Percentiles rank a stretch among this genome's conserved stretches.
Evolutionary conservation across 1,140 invertebrate genomes (phyloP).

Genomic region (Ditylenchus dipsaci): DNA sequence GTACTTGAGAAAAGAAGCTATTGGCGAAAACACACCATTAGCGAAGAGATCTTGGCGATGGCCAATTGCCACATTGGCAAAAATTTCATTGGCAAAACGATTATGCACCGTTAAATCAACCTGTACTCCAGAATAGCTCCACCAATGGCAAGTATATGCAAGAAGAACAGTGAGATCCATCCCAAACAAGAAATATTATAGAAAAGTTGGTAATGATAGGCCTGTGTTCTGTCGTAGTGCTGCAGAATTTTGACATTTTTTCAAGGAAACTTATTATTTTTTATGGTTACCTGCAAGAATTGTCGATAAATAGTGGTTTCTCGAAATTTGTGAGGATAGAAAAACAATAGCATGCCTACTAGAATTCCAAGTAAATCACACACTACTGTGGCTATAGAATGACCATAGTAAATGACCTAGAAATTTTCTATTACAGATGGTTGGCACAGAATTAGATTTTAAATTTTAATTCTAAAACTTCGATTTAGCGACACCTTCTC

Average conservation of each 20-base stretch:
- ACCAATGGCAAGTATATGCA: conserved; percentile 32
- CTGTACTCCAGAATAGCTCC: conserved; percentile 29
- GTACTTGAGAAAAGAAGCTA: too few species aligned
- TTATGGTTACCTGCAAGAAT: neutral
- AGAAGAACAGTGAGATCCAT: conserved; percentile 33
- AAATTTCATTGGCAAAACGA: too few species aligned
- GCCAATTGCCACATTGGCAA: too few species aligned
- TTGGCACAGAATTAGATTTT: too few species aligned
- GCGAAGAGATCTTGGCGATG: too few species aligned
- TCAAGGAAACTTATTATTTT: neutral
- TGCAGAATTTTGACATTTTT: neutral
- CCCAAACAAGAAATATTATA: conserved; percentile 5
- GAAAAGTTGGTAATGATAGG: conserved; percentile 9
- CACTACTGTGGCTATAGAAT: neutral
- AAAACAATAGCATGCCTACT: neutral
- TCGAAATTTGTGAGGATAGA: conserved; percentile 3
- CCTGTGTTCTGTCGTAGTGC: conserved; percentile 8
- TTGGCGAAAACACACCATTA: too few species aligned
- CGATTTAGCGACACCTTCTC: too few species aligned
- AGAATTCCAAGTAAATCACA: conserved; percentile 3
- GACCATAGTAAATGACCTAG: conserved; percentile 3
- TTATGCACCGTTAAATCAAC: conserved; percentile 15
- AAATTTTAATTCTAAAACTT: too few species aligned
- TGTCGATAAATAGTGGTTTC: conserved; percentile 4
- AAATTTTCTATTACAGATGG: neutral